These are phyloP conservation scores for Crenuchus spilurus DNA, from an alignment of 2,797 vertebrate species.

Conservation along the genomic window DNA sequence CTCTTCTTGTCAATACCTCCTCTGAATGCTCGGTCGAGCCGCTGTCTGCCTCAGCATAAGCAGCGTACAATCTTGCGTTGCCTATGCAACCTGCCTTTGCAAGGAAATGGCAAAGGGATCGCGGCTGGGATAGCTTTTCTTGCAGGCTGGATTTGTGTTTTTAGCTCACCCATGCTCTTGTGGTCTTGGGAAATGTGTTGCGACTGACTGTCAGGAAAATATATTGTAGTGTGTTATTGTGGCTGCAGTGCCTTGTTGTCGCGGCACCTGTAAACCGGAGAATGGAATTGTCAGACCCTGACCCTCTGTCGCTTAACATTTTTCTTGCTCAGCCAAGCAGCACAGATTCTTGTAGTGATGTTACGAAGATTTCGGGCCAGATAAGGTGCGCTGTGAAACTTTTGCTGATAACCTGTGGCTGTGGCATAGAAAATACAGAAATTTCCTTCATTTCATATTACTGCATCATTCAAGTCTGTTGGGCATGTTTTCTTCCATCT, in stretches of 20 bases:
- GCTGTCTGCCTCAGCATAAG: constrained; percentile 47
- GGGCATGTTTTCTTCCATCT: background rate
- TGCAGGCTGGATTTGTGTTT: constrained; percentile 20
- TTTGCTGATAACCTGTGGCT: constrained; percentile 27
- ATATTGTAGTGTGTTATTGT: constrained; percentile 54
- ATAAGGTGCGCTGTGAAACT: constrained; percentile 14
- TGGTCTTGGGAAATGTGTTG: constrained; percentile 40
- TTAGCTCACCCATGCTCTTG: constrained; percentile 13
- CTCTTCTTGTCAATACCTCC: constrained; percentile 74
- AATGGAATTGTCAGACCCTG: constrained; percentile 58
- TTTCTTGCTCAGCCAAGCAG: constrained; percentile 53
- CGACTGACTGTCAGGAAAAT: constrained; percentile 58
- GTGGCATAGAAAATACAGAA: background rate
- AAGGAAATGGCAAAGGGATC: constrained; percentile 32
- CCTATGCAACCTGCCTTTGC: constrained; percentile 41
- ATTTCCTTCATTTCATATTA: background rate
- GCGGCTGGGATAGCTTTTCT: constrained; percentile 36
- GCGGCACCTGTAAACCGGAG: constrained; percentile 50
- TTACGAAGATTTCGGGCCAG: constrained; percentile 44
- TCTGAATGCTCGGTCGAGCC: constrained; percentile 52
- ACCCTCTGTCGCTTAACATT: constrained; percentile 53
- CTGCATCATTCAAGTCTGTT: background rate
- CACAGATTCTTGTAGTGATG: constrained; percentile 45
- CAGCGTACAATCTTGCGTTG: constrained; percentile 54
- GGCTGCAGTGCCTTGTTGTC: constrained; percentile 51